These are phyloP conservation scores for Spodoptera littoralis DNA, from an alignment of 2,888 invertebrate species.

Conservation along the genomic window DNA sequence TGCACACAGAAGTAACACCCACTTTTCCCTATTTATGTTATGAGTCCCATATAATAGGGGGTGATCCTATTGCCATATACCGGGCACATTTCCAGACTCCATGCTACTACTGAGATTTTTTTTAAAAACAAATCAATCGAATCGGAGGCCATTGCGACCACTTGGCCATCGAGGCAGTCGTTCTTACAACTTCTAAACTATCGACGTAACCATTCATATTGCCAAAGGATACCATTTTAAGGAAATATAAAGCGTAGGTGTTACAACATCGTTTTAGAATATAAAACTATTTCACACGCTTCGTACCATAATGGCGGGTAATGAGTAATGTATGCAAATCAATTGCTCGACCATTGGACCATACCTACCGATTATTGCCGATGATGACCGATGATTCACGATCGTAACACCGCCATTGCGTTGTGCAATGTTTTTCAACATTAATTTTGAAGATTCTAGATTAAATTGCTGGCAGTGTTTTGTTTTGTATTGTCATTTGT, in stretches of 20 bases:
- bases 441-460: conserved; percentile 37
- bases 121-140: too few species aligned
- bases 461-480: conserved; percentile 19
- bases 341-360: conserved; percentile 27
- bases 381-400: conserved; percentile 40
- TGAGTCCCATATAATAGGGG: too few species aligned
- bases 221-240: conserved; percentile 13
- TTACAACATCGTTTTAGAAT: conserved; percentile 14
- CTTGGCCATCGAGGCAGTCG: too few species aligned
- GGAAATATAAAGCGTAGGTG: conserved; percentile 26
- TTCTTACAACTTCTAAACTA: too few species aligned
- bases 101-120: too few species aligned
- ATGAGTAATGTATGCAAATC: conserved; percentile 58
- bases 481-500: conserved; percentile 10
- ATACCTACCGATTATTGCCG: conserved; percentile 33
- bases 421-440: conserved; percentile 34
- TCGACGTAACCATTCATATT: conserved; percentile 10
- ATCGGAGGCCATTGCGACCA: too few species aligned
- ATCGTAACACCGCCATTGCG: conserved; percentile 7
- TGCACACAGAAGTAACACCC: too few species aligned
- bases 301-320: conserved; percentile 32
- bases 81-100: too few species aligned
- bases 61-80: too few species aligned
- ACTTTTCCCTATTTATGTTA: too few species aligned
- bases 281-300: conserved; percentile 47